Conservation (phyloP, 2,797 vertebrate species). For the Gallinago solitaria region DNA sequence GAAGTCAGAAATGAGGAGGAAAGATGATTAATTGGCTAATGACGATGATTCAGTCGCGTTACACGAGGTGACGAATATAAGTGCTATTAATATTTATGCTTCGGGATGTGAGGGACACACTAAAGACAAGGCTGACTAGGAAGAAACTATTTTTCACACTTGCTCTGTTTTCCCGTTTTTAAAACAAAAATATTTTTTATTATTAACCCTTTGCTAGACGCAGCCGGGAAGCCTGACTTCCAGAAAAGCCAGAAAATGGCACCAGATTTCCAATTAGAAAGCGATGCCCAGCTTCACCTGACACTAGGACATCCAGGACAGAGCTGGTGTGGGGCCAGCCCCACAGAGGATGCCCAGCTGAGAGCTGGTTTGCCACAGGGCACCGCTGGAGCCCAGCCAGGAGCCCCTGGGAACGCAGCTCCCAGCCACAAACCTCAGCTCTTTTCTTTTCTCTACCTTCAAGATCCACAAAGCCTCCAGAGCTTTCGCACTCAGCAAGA, state of each 20-base stretch:
- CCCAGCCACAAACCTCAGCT: background rate
- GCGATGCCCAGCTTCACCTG: background rate
- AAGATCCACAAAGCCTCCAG: background rate
- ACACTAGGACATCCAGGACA: background rate
- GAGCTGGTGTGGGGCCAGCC: background rate
- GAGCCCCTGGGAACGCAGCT: background rate
- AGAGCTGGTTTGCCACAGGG: background rate
- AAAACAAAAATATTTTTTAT: background rate
- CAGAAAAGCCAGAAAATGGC: background rate
- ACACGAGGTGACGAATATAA: background rate
- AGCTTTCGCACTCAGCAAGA: background rate
- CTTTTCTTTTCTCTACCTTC: background rate
- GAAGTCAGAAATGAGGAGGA: background rate
- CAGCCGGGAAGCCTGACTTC: background rate
- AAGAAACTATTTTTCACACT: background rate
- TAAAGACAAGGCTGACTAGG: background rate
- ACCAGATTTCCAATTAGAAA: background rate
- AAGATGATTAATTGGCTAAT: background rate
- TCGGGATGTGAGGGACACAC: background rate
- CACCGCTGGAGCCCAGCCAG: background rate
- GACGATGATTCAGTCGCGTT: accelerated
- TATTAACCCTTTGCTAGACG: background rate
- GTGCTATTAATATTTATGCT: background rate
- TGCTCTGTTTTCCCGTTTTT: background rate
- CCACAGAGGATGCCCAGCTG: background rate